Evolutionary conservation across 2,888 invertebrate species (phyloP).

Genomic region (Cephonodes hylas): DNA sequence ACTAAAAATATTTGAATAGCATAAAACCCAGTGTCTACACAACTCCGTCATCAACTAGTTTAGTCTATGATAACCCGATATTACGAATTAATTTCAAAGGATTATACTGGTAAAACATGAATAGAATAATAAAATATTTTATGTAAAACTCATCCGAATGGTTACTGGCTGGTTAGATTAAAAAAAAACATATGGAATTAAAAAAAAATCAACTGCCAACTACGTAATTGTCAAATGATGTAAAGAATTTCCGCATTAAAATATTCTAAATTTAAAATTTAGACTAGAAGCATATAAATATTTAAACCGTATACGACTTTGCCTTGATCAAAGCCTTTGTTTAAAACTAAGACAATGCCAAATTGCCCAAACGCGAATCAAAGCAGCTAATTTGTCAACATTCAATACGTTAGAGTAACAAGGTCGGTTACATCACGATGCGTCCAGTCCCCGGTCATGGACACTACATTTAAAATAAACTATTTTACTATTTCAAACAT

Average conservation of each 20-base stretch:
- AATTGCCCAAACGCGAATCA: constrained; percentile 1
- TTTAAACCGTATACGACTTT: not conserved
- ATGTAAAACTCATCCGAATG: no score
- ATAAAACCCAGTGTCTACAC: no score
- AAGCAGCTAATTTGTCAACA: constrained; percentile 29
- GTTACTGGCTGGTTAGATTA: not conserved
- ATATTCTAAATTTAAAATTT: not conserved
- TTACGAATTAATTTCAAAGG: no score
- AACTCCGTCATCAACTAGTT: no score
- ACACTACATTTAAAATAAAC: constrained; percentile 25
- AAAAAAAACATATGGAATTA: not conserved
- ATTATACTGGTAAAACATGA: no score
- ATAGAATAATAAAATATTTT: not conserved
- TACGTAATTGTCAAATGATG: not conserved
- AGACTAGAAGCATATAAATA: not conserved
- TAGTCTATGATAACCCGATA: no score
- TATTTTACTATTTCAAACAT: constrained; percentile 30
- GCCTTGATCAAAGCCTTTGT: not conserved
- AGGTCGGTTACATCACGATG: constrained; percentile 45
- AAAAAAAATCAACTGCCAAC: not conserved
- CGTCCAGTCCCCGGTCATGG: constrained; percentile 35
- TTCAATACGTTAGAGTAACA: constrained; percentile 25
- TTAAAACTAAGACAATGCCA: not conserved
- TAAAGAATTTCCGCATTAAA: not conserved
- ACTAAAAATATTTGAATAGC: no score